phyloP scores from a whole-genome alignment of 2,888 invertebrate species.

The Incurvaria masculella region DNA sequence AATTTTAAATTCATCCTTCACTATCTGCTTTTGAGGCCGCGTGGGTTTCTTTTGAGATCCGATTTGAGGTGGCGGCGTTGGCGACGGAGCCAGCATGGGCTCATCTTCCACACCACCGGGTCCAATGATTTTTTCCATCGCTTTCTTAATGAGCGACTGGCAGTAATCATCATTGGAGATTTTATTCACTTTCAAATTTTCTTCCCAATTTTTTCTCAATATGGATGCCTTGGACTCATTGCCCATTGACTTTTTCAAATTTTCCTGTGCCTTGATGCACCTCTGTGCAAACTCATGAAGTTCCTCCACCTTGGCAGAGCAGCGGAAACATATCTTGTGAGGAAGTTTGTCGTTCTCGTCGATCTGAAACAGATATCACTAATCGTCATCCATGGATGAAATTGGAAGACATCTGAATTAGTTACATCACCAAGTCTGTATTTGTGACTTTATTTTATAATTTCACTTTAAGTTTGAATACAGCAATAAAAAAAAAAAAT shows the following conservation, averaged over 20 bases:
- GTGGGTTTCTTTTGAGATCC: no score
- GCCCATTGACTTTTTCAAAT: slow-evolving; percentile 28
- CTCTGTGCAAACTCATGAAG: slow-evolving; percentile 46
- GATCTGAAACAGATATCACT: no score
- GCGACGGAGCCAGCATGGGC: background rate
- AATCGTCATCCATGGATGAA: no score
- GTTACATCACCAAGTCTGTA: no score
- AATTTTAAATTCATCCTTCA: background rate
- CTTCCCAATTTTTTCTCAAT: slow-evolving; percentile 35
- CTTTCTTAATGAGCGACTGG: slow-evolving; percentile 44
- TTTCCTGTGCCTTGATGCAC: slow-evolving; percentile 44
- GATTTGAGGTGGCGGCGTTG: background rate
- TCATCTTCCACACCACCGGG: background rate
- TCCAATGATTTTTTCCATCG: slow-evolving; percentile 35
- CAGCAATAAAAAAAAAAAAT: no score
- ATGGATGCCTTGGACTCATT: slow-evolving; percentile 23
- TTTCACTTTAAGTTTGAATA: no score
- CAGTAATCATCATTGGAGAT: slow-evolving; percentile 49
- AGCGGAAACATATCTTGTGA: slow-evolving; percentile 51
- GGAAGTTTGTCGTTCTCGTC: slow-evolving; percentile 47
- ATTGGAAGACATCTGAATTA: no score
- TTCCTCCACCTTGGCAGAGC: slow-evolving; percentile 50
- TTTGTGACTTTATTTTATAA: no score
- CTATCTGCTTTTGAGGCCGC: no score
- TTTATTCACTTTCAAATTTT: slow-evolving; percentile 39